These are phyloP conservation scores for Cantharis flavilabris DNA, from an alignment of 2,888 invertebrate species.

Conservation along the genomic window DNA sequence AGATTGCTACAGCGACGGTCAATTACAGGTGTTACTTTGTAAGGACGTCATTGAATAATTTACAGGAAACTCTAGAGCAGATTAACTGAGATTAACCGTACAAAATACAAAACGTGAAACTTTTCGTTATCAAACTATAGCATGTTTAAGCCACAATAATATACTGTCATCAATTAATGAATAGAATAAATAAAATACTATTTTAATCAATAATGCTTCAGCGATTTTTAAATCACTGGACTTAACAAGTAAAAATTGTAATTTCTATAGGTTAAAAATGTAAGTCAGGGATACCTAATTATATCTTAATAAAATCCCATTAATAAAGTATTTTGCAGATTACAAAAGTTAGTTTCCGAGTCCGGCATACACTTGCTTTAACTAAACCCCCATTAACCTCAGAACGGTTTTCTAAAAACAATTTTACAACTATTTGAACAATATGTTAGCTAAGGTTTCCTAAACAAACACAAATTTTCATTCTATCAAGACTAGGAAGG, in stretches of 20 bases:
- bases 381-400: slow-evolving; percentile 9
- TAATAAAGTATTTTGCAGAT: not conserved
- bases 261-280: not conserved
- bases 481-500: slow-evolving; percentile 11
- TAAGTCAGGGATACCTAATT: not conserved
- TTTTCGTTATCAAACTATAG: not conserved
- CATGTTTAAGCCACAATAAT: not conserved
- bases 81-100: slow-evolving; percentile 41
- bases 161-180: not conserved
- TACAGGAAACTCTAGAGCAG: slow-evolving; percentile 38
- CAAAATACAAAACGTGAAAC: slow-evolving; percentile 26
- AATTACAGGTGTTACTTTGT: slow-evolving; percentile 27
- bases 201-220: not conserved
- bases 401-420: slow-evolving; percentile 21
- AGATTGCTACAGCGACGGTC: slow-evolving; percentile 19
- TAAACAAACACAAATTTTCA: slow-evolving; percentile 20
- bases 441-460: slow-evolving; percentile 14
- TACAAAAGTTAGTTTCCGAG: slow-evolving; percentile 9
- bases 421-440: slow-evolving; percentile 24
- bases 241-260: not conserved
- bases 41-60: slow-evolving; percentile 37
- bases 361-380: slow-evolving; percentile 17
- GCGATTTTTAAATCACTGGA: not conserved
- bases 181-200: too few relatives aligned
- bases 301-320: not conserved